phyloP scores from a whole-genome alignment of 1,140 invertebrate species.

The Rhyacophila brunnea region DNA sequence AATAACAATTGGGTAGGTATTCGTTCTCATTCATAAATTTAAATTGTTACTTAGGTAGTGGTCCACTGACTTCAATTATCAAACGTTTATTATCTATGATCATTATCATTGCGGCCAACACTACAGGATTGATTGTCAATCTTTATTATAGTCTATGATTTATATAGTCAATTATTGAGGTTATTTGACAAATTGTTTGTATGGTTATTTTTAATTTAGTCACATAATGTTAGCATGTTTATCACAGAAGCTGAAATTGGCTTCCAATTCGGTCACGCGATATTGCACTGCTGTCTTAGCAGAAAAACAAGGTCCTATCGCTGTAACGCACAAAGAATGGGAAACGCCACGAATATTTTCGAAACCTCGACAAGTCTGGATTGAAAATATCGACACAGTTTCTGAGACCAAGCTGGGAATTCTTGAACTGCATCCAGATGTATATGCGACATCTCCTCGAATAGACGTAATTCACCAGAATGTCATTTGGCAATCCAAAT shows the following conservation, averaged over 20 bases:
- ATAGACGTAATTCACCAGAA: slow-evolving; percentile 89
- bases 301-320: slow-evolving; percentile 27
- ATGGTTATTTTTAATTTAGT: no score
- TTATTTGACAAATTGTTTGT: no score
- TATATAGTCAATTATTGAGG: no score
- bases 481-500: slow-evolving; percentile 84
- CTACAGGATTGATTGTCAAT: no score
- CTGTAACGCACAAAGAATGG: slow-evolving; percentile 49
- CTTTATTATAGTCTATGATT: no score
- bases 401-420: slow-evolving; percentile 81
- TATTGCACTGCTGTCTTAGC: slow-evolving; percentile 2
- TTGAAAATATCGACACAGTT: slow-evolving; percentile 83
- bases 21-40: no score
- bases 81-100: no score
- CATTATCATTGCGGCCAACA: no score
- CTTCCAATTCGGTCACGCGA: slow-evolving; percentile 1
- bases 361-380: slow-evolving; percentile 80
- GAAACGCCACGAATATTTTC: slow-evolving; percentile 51
- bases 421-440: slow-evolving; percentile 82
- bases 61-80: no score
- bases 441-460: slow-evolving; percentile 81
- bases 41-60: no score
- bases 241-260: slow-evolving; percentile 7
- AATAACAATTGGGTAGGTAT: no score
- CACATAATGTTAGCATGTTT: slow-evolving; percentile 15